Evolutionary conservation across 2,888 invertebrate genomes (phyloP).

Genomic region (Zonitis immaculata): DNA sequence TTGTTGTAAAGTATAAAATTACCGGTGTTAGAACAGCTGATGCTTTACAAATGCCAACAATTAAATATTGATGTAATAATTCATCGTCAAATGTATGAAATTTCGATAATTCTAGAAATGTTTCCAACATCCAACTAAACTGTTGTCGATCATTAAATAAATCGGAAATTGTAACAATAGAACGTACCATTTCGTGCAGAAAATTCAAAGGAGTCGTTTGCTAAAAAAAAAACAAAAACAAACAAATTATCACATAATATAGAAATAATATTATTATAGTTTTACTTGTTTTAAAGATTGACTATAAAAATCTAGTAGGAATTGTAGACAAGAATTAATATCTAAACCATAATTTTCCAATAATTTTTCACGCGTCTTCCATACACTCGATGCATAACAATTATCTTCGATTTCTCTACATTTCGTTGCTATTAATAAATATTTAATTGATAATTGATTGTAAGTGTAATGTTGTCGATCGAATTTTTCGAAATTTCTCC

Average conservation of each 20-base stretch:
- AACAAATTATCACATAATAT: background rate
- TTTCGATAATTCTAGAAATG: constrained; percentile 61
- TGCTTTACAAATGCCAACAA: constrained; percentile 64
- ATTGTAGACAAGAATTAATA: constrained; percentile 87
- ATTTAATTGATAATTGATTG: constrained; percentile 61
- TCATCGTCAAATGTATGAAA: constrained; percentile 71
- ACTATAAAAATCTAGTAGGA: constrained; percentile 84
- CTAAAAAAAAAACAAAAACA: constrained; percentile 29
- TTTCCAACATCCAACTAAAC: constrained; percentile 74
- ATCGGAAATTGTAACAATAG: constrained; percentile 70
- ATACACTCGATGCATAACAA: constrained; percentile 33
- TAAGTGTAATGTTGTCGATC: constrained; percentile 53
- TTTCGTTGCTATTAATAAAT: constrained; percentile 56
- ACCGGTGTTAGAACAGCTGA: constrained; percentile 61
- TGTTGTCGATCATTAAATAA: constrained; percentile 70
- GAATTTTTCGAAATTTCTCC: constrained; percentile 58
- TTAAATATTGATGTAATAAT: constrained; percentile 66
- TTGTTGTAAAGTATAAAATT: too few species aligned
- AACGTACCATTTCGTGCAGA: constrained; percentile 58
- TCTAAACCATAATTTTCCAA: constrained; percentile 66
- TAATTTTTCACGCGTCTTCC: constrained; percentile 43
- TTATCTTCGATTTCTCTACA: constrained; percentile 51
- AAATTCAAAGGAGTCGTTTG: constrained; percentile 48
- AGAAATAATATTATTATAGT: constrained; percentile 9
- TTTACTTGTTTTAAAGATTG: constrained; percentile 65